These are phyloP conservation scores for Lethenteron reissneri DNA, from an alignment of 2,113 vertebrate genomes.

Conservation along the genomic window DNA sequence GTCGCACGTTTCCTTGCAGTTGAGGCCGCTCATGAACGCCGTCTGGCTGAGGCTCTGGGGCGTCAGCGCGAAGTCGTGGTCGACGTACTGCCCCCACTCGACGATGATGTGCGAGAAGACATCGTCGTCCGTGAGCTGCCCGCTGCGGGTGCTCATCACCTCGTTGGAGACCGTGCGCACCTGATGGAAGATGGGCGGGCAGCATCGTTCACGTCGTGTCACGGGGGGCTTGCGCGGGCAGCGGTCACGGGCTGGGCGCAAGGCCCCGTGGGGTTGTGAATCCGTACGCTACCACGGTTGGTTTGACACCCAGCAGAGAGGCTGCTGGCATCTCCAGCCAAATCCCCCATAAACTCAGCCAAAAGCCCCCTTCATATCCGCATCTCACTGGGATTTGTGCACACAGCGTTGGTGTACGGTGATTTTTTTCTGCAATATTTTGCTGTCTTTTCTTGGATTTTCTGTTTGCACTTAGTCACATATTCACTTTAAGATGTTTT, in stretches of 20 bases:
- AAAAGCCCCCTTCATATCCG: too few species aligned
- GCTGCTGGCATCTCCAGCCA: neutral
- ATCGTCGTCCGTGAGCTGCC: constrained; percentile 27
- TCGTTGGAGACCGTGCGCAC: constrained; percentile 44
- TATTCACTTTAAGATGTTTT: too few species aligned
- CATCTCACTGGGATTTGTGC: too few species aligned
- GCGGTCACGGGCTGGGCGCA: too few species aligned
- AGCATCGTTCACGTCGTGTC: neutral
- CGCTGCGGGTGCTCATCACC: constrained; percentile 30
- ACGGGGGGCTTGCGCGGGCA: too few species aligned
- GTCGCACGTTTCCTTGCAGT: constrained; percentile 35
- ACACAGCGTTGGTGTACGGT: too few species aligned
- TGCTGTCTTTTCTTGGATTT: too few species aligned
- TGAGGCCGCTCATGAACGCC: constrained; percentile 13
- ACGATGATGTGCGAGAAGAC: constrained; percentile 48
- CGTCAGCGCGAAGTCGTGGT: constrained; percentile 61
- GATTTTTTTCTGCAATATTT: too few species aligned
- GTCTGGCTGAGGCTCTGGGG: constrained; percentile 35
- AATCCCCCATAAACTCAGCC: neutral
- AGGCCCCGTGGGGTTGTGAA: neutral
- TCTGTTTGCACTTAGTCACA: too few species aligned
- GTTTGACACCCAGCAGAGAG: neutral
- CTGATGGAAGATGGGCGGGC: constrained; percentile 22
- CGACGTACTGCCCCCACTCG: constrained; percentile 76
- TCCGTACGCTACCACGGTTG: neutral